Evolutionary conservation across 2,113 vertebrate species (phyloP).

Genomic region (Oncorhynchus gorbuscha): DNA sequence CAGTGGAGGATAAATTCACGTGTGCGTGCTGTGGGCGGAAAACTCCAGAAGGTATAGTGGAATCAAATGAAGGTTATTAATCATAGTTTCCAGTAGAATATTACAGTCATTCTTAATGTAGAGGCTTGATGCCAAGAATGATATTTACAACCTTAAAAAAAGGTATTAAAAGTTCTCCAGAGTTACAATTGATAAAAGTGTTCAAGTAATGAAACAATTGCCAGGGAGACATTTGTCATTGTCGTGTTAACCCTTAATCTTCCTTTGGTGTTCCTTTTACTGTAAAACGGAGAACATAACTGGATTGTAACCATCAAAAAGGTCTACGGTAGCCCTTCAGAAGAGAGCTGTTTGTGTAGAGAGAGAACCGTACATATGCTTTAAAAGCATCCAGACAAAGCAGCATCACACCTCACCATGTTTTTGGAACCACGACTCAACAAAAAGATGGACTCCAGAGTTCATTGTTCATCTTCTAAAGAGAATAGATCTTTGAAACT

Average conservation of each 20-base stretch:
- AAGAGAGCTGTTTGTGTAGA: too few relatives aligned
- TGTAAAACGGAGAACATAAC: background rate
- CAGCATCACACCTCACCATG: background rate
- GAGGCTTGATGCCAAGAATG: constrained; percentile 21
- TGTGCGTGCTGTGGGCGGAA: constrained; percentile 45
- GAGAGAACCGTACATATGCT: too few relatives aligned
- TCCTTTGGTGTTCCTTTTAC: too few relatives aligned
- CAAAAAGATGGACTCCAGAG: background rate
- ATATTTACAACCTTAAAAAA: constrained; percentile 18
- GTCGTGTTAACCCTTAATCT: background rate
- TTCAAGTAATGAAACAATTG: background rate
- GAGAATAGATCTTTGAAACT: background rate
- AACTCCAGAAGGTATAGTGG: constrained; percentile 53
- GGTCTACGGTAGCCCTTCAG: too few relatives aligned
- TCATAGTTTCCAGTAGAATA: constrained; percentile 46
- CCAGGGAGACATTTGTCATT: background rate
- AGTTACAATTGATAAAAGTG: background rate
- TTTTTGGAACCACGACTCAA: constrained; percentile 5
- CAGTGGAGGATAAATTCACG: constrained; percentile 52
- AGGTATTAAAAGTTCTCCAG: constrained; percentile 9
- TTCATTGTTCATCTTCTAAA: background rate
- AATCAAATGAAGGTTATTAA: constrained; percentile 64
- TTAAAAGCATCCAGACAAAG: background rate
- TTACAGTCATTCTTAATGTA: constrained; percentile 41
- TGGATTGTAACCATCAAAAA: background rate